Percentiles rank a stretch among this genome's conserved stretches.
These are phyloP conservation scores for Xerus inauris DNA, from an alignment of 2,113 vertebrate species.

Conservation along the genomic window DNA sequence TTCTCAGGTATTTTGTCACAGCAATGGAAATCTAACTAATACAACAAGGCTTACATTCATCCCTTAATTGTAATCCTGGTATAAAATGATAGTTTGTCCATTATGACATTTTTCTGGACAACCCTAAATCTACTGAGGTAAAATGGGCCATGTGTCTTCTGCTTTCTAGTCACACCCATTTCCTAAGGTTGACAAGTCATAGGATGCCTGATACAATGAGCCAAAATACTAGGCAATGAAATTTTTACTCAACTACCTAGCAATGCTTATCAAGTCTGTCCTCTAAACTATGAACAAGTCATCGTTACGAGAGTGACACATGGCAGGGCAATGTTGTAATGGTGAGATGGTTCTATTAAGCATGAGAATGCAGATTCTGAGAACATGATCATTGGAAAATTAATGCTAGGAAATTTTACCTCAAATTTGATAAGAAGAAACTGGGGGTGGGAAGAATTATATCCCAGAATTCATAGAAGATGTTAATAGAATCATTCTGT, in stretches of 20 bases:
- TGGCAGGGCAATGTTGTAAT: neutral
- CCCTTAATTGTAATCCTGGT: neutral
- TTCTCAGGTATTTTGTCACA: neutral
- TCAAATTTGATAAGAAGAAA: constrained; percentile 34
- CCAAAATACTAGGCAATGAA: neutral
- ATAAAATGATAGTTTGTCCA: neutral
- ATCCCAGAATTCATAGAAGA: constrained; percentile 44
- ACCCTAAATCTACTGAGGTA: neutral
- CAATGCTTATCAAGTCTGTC: neutral
- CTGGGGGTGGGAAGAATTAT: constrained; percentile 28
- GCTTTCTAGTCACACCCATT: neutral
- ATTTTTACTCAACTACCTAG: neutral
- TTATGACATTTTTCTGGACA: neutral
- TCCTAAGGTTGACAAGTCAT: neutral
- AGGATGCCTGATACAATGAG: neutral
- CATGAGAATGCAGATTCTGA: neutral
- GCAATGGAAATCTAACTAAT: neutral
- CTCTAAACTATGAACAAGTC: neutral
- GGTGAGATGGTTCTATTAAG: neutral
- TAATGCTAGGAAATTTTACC: neutral
- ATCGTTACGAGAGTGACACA: neutral
- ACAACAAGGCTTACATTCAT: neutral
- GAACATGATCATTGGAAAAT: neutral
- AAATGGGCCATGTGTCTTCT: neutral
- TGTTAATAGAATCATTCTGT: constrained; percentile 59